Evolutionary conservation across 2,888 invertebrate genomes (phyloP), one percentile per base, ranked within the genome.

Genomic region (Standfussiana lucernea): DNA sequence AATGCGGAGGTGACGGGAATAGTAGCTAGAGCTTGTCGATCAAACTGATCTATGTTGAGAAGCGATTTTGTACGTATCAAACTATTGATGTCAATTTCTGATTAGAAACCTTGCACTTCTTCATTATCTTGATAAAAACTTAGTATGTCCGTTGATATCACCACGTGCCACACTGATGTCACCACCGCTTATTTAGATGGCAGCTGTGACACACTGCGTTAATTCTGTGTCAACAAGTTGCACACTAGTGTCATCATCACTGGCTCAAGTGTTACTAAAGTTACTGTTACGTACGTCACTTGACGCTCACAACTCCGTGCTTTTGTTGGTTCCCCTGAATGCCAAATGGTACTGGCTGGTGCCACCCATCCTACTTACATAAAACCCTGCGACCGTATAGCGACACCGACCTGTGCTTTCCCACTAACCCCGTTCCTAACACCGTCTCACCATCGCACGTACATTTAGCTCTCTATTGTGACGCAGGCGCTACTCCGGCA

Each of bases 1-100:
- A 72, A 62, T 64, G 81, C 2, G 28, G 65, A 59, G 69, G 18
- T n/a, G 86, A 35, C 37, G 40, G 24, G 79, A 82, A 82, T 78
- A 72, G 21, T 62, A 85, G 40, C n/a, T 13, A 24, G n/a, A 35
- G 64, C 15, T 21, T 7, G 42, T 8, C 37, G 42, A 45, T 35
- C 35, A 21, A 21, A 18, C 42, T 32, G 28, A n/a, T 15, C 42
- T 35, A 35, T 42, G 28, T 65, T 45, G 35, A 71, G 18, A 35
- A 7, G 59, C 13, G 18, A 8, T 45, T 72, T 62, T 61, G n/a
- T 50, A 11, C 10, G 10, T 11, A 35, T 1, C 11, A 32, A 59
- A 35, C 21, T 61, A n/a, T 35, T 61, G 32, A 28, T 15, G 56
- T 15, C 21, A 13, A 21, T 28, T 35, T 35, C 5, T 53, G 35